phyloP scores from a whole-genome alignment of 1,140 invertebrate species.

The Pentalonia nigronervosa region DNA sequence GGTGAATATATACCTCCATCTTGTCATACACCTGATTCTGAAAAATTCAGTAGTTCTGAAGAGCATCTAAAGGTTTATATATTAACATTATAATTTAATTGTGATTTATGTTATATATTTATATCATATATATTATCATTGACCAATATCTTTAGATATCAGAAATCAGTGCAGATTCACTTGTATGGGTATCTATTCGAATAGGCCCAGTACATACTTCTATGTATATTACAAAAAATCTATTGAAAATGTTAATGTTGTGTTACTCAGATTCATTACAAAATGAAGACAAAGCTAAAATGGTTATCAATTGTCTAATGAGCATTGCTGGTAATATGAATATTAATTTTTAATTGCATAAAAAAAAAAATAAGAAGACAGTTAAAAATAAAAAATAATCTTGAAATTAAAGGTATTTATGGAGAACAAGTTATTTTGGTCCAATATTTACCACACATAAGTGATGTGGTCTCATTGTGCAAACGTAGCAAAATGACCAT shows the following conservation, averaged over 20 bases:
- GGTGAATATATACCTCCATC: conserved; percentile 17
- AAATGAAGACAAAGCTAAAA: conserved; percentile 83
- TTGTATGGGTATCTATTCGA: conserved; percentile 90
- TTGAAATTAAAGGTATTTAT: conserved; percentile 76
- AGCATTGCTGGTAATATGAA: conserved; percentile 75
- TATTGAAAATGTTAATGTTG: conserved; percentile 90
- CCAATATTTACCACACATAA: conserved; percentile 93
- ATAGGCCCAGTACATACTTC: conserved; percentile 94
- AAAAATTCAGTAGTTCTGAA: conserved; percentile 32
- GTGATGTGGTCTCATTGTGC: conserved; percentile 80
- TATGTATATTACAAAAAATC: conserved; percentile 86
- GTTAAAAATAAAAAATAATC: not conserved
- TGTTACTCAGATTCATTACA: conserved; percentile 84
- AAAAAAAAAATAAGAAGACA: too few relatives aligned
- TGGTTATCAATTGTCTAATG: conserved; percentile 87
- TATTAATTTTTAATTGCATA: not conserved
- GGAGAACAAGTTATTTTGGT: conserved; percentile 92
- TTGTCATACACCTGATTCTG: conserved; percentile 38
- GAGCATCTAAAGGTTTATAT: conserved; percentile 23
- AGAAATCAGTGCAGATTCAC: conserved; percentile 88
- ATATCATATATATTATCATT: not conserved
- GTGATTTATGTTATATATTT: not conserved
- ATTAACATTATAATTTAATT: not conserved
- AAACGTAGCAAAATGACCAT: conserved; percentile 76
- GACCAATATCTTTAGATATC: conserved; percentile 71